Conservation (phyloP, 1,140 invertebrate species). For the Drosophila tropicalis region DNA sequence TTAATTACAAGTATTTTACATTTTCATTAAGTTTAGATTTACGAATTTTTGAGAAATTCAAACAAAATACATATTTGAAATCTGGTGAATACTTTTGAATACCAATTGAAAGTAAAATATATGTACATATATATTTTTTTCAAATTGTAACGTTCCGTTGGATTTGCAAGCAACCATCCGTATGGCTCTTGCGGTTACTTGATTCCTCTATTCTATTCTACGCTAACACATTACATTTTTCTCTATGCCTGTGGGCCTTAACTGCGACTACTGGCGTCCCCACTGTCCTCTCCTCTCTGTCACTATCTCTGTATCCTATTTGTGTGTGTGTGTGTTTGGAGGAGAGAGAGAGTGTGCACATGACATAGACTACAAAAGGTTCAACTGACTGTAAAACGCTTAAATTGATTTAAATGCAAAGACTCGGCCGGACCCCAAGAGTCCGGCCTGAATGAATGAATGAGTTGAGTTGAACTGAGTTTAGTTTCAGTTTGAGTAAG, state of each 20-base stretch:
- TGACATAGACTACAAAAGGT: conserved; percentile 71
- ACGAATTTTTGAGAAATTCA: too few species aligned
- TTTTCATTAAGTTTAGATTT: too few species aligned
- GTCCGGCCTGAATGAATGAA: conserved; percentile 46
- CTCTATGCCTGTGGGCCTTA: conserved; percentile 1
- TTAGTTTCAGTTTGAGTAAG: conserved; percentile 26
- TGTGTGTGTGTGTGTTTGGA: conserved; percentile 24
- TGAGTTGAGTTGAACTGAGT: conserved; percentile 41
- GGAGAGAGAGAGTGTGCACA: conserved; percentile 38
- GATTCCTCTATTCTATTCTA: background rate
- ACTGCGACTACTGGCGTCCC: background rate
- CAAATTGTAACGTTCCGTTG: background rate
- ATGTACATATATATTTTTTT: too few species aligned
- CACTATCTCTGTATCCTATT: background rate
- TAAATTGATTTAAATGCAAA: conserved; percentile 81
- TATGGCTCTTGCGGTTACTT: background rate
- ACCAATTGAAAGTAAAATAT: too few species aligned
- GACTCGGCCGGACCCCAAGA: conserved; percentile 55
- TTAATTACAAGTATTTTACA: too few species aligned
- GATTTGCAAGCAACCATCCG: background rate
- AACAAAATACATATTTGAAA: too few species aligned
- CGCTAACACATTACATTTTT: background rate
- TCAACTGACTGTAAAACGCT: conserved; percentile 80
- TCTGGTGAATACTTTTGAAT: too few species aligned
- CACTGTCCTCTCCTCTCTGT: background rate